Evolutionary conservation across 2,113 vertebrate genomes (phyloP), one percentile per base, ranked within the genome.

Genomic region (Poeciliopsis prolifica): DNA sequence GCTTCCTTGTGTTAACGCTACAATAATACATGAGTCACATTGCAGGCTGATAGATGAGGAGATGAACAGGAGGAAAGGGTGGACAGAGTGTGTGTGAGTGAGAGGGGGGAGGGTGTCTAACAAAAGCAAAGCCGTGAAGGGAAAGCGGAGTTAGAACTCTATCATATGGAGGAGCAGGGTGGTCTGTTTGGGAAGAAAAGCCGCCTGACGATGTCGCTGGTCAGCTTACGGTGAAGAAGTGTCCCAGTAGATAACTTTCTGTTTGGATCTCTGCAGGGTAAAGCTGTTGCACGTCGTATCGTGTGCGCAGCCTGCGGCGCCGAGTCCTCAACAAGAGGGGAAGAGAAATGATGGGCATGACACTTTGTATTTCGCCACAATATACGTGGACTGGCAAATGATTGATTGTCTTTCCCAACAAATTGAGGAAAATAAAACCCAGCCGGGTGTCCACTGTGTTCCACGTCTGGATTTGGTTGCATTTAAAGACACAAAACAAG

Each of bases 21-120:
- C 92, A 95, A 96, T 94, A 94, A 95, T 89, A 86, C 6, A 87
- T 89, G 92, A 92, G 79, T 84, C 92, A 88, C 70, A 75, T 67
- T 26, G 68, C 63, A 40, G 80, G 77, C 86, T 73, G 86, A 89
- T 91, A 86, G 88, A 89, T 60, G 77, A 72, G 80, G 74, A 83
- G 88, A 79, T 83, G 86, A 79, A 87, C 82, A 76, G 75, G 80
- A 85, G 85, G 80, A 81, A 82, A 81, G 66, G 87, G 78, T 29
- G 76, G 73, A 64, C 70, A 63, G 67, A 54, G 74, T n/a, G 51
- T n/a, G 22, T 58, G 19, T 10, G 51, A 4, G 17, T 6, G 19
- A 24, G 51, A 4, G 22, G 19, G 15, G 51, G 51, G 24, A 24
- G 51, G 51, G 74, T 10, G 1, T 58, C 5, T n/a, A 24, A 29